Base-by-base conservation (phyloP, 2,797 vertebrate genomes). In the Hippocampus kuda region DNA sequence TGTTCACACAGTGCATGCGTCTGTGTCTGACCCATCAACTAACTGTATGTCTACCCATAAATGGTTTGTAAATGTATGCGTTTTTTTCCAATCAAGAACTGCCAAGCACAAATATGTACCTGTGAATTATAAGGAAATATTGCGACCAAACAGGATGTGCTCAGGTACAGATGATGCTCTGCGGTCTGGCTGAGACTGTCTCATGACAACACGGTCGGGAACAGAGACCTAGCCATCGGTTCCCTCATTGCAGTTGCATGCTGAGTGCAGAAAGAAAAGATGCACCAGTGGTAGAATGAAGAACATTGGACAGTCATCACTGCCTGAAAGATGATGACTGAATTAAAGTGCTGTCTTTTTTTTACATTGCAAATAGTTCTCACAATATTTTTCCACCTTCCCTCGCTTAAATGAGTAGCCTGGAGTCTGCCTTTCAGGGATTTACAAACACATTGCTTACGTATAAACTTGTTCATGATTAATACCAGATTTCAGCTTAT, bases 181-280 rank as follows among this genome's bases (percentile, higher is more conserved):
- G 0, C 22, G 26, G 46, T 69, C 64, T 63, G 68, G 41, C 67
- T 5, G 66, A 78, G 67, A 72, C 68, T 63, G 66, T 67, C 66
- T 2, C 53, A 73, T 70, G 77, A 77, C 71, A 68, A 65, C 27
- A 51, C 48, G 13, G n/a, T 41, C 59, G 72, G 61, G 2, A 16
- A n/a, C 24, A 61, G 42, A 7, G 62, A 41, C 74, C 63, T 27
- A 69, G 70, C 66, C 59, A 73, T 60, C 1, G 60, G 67, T 78
- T 73, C 70, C 70, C 69, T 26, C 49, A 8, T 18, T 72, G 42
- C 77, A 68, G 76, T 69, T 79, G 72, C 65, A 68, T 4, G 41
- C 73, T 66, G 77, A 82, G 75, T 75, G 79, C 81, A 75, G 65
- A 72, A 74, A 76, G 74, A 72, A 79, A 83, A 10, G 59, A 83